Conservation (phyloP, 1,140 invertebrate species). For the Stegodyphus dumicola region DNA sequence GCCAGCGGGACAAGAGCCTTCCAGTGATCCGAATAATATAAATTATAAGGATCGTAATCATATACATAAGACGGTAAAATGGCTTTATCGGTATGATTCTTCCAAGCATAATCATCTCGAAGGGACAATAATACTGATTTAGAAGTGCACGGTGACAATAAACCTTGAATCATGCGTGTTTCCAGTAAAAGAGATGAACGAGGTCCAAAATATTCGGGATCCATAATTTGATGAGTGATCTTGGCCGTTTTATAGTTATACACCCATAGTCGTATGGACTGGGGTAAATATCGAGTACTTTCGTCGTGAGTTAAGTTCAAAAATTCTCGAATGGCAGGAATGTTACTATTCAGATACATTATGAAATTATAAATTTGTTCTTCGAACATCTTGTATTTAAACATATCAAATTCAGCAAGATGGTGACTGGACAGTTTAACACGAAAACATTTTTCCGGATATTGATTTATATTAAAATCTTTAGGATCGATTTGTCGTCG, state of each 20-base stretch:
- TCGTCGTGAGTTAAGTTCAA: too few relatives aligned
- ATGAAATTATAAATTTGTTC: too few relatives aligned
- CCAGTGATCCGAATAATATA: not conserved
- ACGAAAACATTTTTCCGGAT: too few relatives aligned
- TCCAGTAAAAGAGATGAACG: not conserved
- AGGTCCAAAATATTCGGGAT: not conserved
- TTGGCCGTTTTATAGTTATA: not conserved
- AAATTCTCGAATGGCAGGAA: too few relatives aligned
- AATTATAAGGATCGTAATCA: not conserved
- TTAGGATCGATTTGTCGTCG: too few relatives aligned
- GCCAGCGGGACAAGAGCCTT: conserved; percentile 1
- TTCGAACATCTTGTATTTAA: too few relatives aligned
- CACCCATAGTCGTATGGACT: not conserved
- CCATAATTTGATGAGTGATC: not conserved
- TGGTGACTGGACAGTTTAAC: too few relatives aligned
- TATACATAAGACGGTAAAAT: not conserved
- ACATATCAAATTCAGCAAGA: too few relatives aligned
- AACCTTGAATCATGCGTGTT: not conserved
- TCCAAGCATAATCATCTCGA: not conserved
- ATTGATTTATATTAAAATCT: too few relatives aligned
- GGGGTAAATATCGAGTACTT: too few relatives aligned
- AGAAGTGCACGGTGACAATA: not conserved
- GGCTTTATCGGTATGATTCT: too few relatives aligned
- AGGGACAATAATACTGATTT: not conserved
- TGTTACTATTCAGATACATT: too few relatives aligned